A percentile compares a stretch with the other conserved stretches of the same genome.
These are phyloP conservation scores for Porites lutea DNA, from an alignment of 64 coral and sea anemone species.

Conservation along the genomic window DNA sequence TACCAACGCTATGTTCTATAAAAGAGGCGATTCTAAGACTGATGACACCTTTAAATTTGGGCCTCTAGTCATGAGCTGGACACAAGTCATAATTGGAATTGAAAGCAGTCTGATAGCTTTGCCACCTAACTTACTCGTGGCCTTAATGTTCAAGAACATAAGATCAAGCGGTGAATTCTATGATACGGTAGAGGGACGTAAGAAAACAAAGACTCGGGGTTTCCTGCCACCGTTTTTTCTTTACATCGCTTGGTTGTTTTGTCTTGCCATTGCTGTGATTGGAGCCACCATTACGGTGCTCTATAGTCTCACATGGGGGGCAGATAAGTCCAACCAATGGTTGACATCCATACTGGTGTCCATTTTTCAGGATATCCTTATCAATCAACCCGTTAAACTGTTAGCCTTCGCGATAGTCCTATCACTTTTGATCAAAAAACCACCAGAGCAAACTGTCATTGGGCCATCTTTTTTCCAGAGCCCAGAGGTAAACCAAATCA, in stretches of 20 bases:
- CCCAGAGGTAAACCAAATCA: not conserved
- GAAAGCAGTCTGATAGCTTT: constrained; percentile 7
- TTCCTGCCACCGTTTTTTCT: constrained; percentile 31
- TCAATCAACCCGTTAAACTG: too few species aligned
- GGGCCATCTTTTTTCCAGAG: not conserved
- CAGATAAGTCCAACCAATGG: constrained; percentile 37
- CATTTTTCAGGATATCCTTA: too few species aligned
- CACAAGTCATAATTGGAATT: too few species aligned
- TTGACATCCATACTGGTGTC: too few species aligned
- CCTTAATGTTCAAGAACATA: constrained; percentile 54
- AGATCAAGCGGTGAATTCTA: not conserved
- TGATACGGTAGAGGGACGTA: not conserved
- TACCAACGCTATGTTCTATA: constrained; percentile 47
- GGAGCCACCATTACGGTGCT: not conserved
- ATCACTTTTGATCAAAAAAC: constrained; percentile 28
- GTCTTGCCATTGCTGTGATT: not conserved
- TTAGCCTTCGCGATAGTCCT: constrained; percentile 9
- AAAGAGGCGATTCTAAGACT: too few species aligned
- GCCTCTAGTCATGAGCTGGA: too few species aligned
- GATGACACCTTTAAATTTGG: too few species aligned
- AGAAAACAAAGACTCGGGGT: not conserved
- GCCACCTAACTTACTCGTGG: constrained; percentile 52
- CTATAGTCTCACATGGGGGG: constrained; percentile 16
- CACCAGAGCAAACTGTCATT: not conserved
- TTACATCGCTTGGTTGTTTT: constrained; percentile 3